Percentiles rank a stretch among this genome's conserved stretches.
Conservation (phyloP, 2,113 vertebrate genomes). For the Solenodon paradoxus region DNA sequence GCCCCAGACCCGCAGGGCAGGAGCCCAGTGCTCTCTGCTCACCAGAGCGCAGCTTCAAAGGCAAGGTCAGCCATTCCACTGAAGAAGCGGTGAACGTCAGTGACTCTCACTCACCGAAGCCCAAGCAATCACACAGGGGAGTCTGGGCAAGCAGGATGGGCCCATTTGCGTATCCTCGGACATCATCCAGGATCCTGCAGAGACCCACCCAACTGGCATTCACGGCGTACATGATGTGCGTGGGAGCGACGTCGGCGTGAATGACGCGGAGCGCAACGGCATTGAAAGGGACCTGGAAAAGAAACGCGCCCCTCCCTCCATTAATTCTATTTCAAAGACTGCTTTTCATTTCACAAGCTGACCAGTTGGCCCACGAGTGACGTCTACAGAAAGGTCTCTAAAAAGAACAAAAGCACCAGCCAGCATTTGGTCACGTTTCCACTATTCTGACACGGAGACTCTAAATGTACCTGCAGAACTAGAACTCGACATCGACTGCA, state of each 20-base stretch:
- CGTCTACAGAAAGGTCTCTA: background rate
- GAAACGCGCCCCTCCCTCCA: fast-evolving
- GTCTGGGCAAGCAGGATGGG: slow-evolving; percentile 91
- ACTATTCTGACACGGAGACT: too few relatives aligned
- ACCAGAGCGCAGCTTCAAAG: background rate
- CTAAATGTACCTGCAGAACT: too few relatives aligned
- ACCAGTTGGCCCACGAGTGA: background rate
- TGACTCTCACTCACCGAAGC: slow-evolving; percentile 88
- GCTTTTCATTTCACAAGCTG: background rate
- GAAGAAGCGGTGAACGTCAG: fast-evolving
- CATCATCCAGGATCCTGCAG: slow-evolving; percentile 89
- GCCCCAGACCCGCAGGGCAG: too few relatives aligned
- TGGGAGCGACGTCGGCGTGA: slow-evolving; percentile 90
- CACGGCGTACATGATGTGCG: slow-evolving; percentile 89
- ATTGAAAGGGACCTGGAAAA: slow-evolving; percentile 88
- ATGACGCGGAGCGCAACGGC: slow-evolving; percentile 88
- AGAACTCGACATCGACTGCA: too few relatives aligned
- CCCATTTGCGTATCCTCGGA: slow-evolving; percentile 79
- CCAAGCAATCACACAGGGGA: slow-evolving; percentile 92
- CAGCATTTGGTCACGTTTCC: background rate
- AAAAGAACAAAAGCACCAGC: background rate
- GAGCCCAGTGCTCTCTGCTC: too few relatives aligned
- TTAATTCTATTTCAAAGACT: fast-evolving
- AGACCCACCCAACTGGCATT: slow-evolving; percentile 93
- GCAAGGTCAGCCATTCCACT: fast-evolving